Evolutionary conservation across 2,113 vertebrate species (phyloP).

Genomic region (Motacilla alba): DNA sequence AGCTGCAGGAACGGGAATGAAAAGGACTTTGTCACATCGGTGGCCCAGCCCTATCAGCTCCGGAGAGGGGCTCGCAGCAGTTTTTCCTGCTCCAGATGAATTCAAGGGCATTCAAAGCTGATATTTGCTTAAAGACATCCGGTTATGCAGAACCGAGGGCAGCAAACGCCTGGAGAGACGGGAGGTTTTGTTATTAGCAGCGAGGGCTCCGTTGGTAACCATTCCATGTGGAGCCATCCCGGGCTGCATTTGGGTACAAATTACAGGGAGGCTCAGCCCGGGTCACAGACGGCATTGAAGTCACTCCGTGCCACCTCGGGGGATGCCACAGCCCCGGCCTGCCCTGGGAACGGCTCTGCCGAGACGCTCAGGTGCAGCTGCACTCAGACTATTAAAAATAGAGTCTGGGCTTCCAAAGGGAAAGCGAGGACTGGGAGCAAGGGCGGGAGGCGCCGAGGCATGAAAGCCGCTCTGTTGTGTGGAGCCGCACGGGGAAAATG

Average conservation of each 20-base stretch:
- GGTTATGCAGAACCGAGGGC: not conserved
- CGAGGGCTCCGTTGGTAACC: not conserved
- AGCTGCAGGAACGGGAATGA: not conserved
- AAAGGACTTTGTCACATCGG: not conserved
- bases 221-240: not conserved
- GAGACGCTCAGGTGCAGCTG: not conserved
- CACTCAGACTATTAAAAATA: not conserved
- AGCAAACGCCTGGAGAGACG: not conserved
- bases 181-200: not conserved
- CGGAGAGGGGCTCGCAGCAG: not conserved
- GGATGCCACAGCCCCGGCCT: not conserved
- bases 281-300: not conserved
- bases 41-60: not conserved
- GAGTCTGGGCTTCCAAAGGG: not conserved
- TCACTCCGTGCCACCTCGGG: not conserved
- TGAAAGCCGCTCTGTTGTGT: not conserved
- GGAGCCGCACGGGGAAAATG: not conserved
- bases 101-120: not conserved
- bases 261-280: not conserved
- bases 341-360: conserved; percentile 31
- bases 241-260: conserved; percentile 15
- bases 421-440: not conserved
- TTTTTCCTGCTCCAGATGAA: conserved; percentile 25
- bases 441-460: not conserved
- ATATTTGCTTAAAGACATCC: conserved; percentile 26